Conservation (phyloP, 1,140 invertebrate genomes). For the Anadara kagoshimensis region DNA sequence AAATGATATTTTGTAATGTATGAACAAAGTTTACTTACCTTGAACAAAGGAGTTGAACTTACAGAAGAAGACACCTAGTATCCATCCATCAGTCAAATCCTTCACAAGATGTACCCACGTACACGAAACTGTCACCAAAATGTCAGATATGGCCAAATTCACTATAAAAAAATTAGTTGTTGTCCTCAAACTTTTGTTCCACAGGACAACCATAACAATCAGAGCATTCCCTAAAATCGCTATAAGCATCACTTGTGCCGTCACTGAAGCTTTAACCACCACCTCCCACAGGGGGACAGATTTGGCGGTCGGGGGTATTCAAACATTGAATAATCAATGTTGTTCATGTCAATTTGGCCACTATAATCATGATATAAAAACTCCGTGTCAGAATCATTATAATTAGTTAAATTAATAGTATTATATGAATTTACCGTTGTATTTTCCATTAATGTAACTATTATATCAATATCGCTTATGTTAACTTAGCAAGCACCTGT, state of each 20-base stretch:
- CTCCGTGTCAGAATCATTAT: too few relatives aligned
- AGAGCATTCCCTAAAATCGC: constrained; percentile 55
- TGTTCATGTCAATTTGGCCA: too few relatives aligned
- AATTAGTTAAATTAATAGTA: too few relatives aligned
- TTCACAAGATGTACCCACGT: constrained; percentile 75
- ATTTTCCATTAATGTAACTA: too few relatives aligned
- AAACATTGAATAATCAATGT: too few relatives aligned
- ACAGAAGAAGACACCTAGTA: constrained; percentile 74
- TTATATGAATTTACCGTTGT: too few relatives aligned
- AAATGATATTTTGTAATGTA: too few relatives aligned
- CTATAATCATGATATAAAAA: too few relatives aligned
- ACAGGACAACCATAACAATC: constrained; percentile 48
- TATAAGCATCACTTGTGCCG: constrained; percentile 52
- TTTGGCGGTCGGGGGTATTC: constrained; percentile 24
- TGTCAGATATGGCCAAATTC: constrained; percentile 63
- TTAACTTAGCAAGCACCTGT: too few relatives aligned
- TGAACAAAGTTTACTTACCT: constrained; percentile 59
- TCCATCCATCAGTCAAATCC: constrained; percentile 58
- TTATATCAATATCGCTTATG: too few relatives aligned
- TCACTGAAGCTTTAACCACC: constrained; percentile 62
- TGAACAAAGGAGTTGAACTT: constrained; percentile 75
- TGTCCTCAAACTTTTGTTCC: constrained; percentile 59
- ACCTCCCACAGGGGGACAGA: constrained; percentile 46
- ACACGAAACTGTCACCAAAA: constrained; percentile 72
- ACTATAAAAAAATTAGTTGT: constrained; percentile 65